Base-by-base conservation (phyloP, 1,140 invertebrate genomes). In the Lasioglossum baleicum region DNA sequence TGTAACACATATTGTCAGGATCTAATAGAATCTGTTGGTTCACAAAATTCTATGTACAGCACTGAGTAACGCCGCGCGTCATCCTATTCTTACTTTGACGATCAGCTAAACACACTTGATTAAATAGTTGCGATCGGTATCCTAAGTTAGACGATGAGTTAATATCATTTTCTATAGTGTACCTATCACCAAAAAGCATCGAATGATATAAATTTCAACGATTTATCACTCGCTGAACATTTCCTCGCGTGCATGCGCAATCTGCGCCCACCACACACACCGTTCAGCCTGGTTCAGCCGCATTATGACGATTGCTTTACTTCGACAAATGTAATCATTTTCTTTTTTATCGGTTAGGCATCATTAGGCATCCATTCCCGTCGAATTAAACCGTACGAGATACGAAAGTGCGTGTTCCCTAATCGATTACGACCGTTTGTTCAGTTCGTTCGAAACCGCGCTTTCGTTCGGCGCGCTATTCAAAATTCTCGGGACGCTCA, bases 91-190 rank as follows among this genome's bases (percentile, higher is more conserved):
- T 40, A 40, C 13, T 35, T 22, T 48, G 64, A 66, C 22, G 35
- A 10, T 26, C 26, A 20, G 2, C 22, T 13, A 51, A n/a, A 13
- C 44, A 48, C 35, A 7, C 61, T 31, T 13, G 40, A 56, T 66
- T 56, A 42, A 79, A 66, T 80, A 20, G 6, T 26, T 60, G 42
- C 22, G 65, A 67, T 74, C 42, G 67, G 48, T 67, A 80, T 60
- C 20, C 11, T 44, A 15, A 15, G 31, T 51, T 7, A 51, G 40
- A 40, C 40, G 44, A 48, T 13, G 15, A 61, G 40, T 60, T 48
- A 40, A 74, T 60, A 51, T 11, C 1, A 56, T 35, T 67, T 75
- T 67, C 15, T 1, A 15, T 17, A 35, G 13, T 0, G 0, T 7
- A 35, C 65, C 5, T 4, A 0, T 40, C 22, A 5, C 22, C 22